Evolutionary conservation across 2,113 vertebrate genomes (phyloP), one percentile per base, ranked within the genome.

Genomic region (Tamias sibiricus): DNA sequence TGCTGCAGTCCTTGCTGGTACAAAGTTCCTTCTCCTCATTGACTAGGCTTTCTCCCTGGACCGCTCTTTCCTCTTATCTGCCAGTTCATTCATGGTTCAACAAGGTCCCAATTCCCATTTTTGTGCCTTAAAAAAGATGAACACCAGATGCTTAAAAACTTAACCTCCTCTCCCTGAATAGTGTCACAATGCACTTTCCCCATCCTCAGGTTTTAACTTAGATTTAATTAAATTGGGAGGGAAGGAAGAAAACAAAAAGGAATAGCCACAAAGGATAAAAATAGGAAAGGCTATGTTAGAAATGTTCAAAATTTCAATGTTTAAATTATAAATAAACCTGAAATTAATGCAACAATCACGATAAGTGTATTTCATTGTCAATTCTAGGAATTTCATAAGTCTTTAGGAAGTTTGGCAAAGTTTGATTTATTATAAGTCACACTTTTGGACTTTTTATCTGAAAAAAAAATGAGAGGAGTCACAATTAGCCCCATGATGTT

Each of bases 101-200:
- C 74, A 91, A 89, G 47, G 74, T 91, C 40, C 64, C 52, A 49
- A 37, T 84, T 91, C 85, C 35, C 37, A 88, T 49, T 47, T 92
- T 82, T 69, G 77, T 88, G 87, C 83, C 83, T 90, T 92, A 69
- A 95, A 52, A 91, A 87, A 94, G 74, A 95, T 87, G 35, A 95
- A 81, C 90, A 94, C 44, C 75, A 94, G 57, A 85, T 85, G 66
- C 37, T 95, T 90, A 72, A 90, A 91, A 94, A 95, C 62, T 62
- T 94, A 77, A 64, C 80, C 24, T 72, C 14, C 24, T 81, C 30
- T 94, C 91, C 79, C 91, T 91, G 77, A 71, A 62, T 77, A 82
- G 37, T 96, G 40, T 89, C 54, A 81, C 37, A 62, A 0, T 26
- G 26, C 4, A 69, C 82, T 47, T 40, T 49, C 35, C 16, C 12